Evolutionary conservation across 2,888 invertebrate genomes (phyloP).

Genomic region (Campaea margaritaria): DNA sequence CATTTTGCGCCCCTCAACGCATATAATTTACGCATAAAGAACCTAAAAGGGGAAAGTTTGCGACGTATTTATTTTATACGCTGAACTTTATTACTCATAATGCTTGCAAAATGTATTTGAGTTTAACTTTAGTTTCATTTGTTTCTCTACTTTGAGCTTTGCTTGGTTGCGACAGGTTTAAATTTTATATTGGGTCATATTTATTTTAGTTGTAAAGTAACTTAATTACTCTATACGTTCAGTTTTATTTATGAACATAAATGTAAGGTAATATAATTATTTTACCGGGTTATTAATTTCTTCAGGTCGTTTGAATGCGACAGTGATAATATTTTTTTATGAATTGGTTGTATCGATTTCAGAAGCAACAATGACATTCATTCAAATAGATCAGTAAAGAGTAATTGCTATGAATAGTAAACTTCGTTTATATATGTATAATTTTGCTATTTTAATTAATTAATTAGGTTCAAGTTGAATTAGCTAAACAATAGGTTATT

Average conservation of each 20-base stretch:
- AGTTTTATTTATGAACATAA: background rate
- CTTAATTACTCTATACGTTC: background rate
- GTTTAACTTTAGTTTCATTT: conserved; percentile 40
- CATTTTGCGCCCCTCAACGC: conserved; percentile 76
- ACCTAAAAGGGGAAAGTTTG: conserved; percentile 75
- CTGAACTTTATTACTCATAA: conserved; percentile 54
- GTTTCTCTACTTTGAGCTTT: conserved; percentile 7
- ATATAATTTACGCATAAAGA: conserved; percentile 82
- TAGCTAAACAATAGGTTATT: no score
- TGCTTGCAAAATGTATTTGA: conserved; percentile 54
- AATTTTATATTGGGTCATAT: background rate
- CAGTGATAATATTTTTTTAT: no score
- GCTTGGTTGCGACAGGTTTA: conserved; percentile 2
- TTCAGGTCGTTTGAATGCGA: no score
- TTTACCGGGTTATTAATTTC: no score
- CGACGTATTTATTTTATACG: conserved; percentile 70
- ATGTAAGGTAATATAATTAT: no score
- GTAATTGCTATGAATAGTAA: no score
- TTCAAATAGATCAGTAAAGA: no score
- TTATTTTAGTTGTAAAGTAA: background rate
- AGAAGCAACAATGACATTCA: no score
- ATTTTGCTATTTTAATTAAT: no score
- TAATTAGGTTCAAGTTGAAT: no score
- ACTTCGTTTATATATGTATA: no score
- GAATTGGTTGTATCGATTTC: no score